Evolutionary conservation across 2,888 invertebrate species (phyloP), one percentile per base, ranked within the genome.

Genomic region (Crepidodera aurea): DNA sequence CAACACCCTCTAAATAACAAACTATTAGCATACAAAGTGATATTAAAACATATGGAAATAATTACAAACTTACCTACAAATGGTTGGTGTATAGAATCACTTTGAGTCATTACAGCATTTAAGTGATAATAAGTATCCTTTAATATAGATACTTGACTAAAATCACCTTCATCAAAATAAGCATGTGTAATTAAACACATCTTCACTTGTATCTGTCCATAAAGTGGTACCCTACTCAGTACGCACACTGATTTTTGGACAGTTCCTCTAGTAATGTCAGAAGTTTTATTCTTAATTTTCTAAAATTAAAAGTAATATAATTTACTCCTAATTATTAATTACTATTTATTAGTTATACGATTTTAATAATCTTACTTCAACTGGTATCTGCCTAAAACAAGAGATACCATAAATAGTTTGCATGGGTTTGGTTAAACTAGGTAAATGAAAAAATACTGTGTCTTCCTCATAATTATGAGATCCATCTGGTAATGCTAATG

Each of bases 181-280:
- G 97, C 97, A 78, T 96, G 91, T 0, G 98, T 98, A 64, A 99
- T 98, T 6, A 98, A 84, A 67, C 96, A 91, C 84, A 99, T 88
- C 83, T 98, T 98, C 67, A 96, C 92, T 78, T 96, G 94, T 62
- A 96, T 90, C 59, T 96, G 90, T 0, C 98, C 98, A 83, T 94
- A 99, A 8, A 98, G 84, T 2, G 98, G 98, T 68, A 92, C 84
- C 61, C 88, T 88, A 74, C 96, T 94, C 60, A 99, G 84, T 13
- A 98, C 94, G 83, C 97, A 97, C 0, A 99, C 98, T 75, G 96
- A 95, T 81, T 99, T 99, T 83, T 98, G 98, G 12, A 99, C 97
- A 2, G 97, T 96, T 75, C 95, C 96, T 71, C 99, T 86, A 0
- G 98, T 99, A 78, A 99, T 94, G 77, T 99, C 98, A 1, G 94